Evolutionary conservation across 2,797 vertebrate species (phyloP).

Genomic region (Sylvilagus floridanus): DNA sequence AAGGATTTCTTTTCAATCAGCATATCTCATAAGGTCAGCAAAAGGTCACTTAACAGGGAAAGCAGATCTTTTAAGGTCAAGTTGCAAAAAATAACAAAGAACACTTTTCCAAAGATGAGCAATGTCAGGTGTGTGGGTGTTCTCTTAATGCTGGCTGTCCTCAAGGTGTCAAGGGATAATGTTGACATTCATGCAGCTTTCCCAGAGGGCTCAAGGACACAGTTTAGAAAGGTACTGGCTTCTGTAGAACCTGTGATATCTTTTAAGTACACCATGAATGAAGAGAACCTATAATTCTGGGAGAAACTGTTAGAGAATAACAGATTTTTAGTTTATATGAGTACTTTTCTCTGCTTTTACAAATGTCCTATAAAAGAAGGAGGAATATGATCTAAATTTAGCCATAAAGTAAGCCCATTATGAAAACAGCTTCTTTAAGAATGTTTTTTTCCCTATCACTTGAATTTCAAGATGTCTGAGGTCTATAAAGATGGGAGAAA

Average conservation of each 20-base stretch:
- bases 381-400: neutral
- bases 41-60: constrained; percentile 70
- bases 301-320: neutral
- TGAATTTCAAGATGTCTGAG: neutral
- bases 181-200: neutral
- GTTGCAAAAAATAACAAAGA: constrained; percentile 22
- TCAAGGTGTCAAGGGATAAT: neutral
- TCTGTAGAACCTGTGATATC: neutral
- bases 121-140: constrained; percentile 42
- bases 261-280: neutral
- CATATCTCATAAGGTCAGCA: constrained; percentile 71
- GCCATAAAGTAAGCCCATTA: neutral
- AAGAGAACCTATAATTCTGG: neutral
- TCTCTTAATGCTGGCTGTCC: neutral
- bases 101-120: constrained; percentile 52
- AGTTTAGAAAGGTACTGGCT: neutral
- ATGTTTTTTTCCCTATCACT: neutral
- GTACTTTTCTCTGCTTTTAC: neutral
- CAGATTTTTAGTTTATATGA: neutral
- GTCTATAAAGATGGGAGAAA: neutral
- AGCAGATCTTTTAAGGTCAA: constrained; percentile 48
- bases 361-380: neutral
- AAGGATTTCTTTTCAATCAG: constrained; percentile 59
- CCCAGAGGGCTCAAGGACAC: neutral
- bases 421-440: neutral